phyloP scores from a whole-genome alignment of 1,140 invertebrate species.

The Caenorhabditis inopinata region DNA sequence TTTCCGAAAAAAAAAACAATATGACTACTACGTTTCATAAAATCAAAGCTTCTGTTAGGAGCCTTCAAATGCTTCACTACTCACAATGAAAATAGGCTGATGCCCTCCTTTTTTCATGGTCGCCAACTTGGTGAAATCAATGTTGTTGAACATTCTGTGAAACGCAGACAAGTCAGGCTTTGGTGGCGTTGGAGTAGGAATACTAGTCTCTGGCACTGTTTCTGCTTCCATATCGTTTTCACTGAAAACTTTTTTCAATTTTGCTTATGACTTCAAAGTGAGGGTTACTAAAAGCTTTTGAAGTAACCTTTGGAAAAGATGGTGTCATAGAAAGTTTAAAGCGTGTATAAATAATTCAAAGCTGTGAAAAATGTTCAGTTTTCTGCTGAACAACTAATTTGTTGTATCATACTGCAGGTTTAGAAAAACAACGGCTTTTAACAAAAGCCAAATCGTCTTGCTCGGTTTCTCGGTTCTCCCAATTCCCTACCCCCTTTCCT shows the following conservation, averaged over 20 bases:
- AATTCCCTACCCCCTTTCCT: background rate
- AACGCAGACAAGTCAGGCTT: background rate
- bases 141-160: background rate
- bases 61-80: background rate
- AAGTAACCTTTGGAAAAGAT: background rate
- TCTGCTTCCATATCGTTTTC: constrained; percentile 19
- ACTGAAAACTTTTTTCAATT: too few species aligned
- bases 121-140: background rate
- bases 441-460: background rate
- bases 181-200: background rate
- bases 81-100: background rate
- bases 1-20: too few species aligned
- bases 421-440: constrained; percentile 2
- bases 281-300: background rate
- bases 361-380: too few species aligned
- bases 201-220: background rate
- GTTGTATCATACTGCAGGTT: background rate
- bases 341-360: background rate
- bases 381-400: background rate
- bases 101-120: background rate
- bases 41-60: background rate
- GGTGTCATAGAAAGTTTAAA: background rate
- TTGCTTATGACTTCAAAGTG: too few species aligned
- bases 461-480: background rate
- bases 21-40: too few species aligned